Conservation (phyloP, 2,797 vertebrate genomes). For the Myotis vivesi region DNA sequence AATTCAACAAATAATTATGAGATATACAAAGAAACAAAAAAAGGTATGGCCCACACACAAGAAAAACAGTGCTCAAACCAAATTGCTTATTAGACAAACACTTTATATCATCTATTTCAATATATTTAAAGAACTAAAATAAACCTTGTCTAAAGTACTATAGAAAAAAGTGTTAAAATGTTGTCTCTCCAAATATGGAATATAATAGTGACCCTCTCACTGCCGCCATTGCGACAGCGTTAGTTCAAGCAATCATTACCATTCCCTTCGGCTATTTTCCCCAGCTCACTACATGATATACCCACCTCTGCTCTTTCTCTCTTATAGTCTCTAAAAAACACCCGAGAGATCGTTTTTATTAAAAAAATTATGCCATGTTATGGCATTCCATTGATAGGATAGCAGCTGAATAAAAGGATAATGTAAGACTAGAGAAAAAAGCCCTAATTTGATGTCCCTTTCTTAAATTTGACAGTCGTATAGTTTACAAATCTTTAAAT, state of each 20-base stretch:
- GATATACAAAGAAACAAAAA: not conserved
- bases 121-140: not conserved
- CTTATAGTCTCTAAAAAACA: not conserved
- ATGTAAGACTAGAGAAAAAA: not conserved
- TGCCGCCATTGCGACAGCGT: not conserved
- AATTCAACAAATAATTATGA: not conserved
- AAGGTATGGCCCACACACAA: no score
- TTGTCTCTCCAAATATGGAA: not conserved
- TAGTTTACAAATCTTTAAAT: not conserved
- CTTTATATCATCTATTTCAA: not conserved
- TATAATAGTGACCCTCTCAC: not conserved
- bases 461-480: not conserved
- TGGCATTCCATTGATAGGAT: not conserved
- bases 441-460: not conserved
- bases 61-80: not conserved
- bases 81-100: not conserved
- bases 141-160: not conserved
- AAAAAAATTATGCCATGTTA: not conserved
- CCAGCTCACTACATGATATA: not conserved
- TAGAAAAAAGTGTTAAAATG: not conserved
- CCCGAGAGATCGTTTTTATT: not conserved
- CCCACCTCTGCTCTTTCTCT: not conserved
- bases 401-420: not conserved
- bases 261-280: not conserved
- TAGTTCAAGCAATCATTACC: not conserved